These are phyloP conservation scores for Akabosia matsudoensis DNA, from an alignment of 1,140 invertebrate species.

Conservation along the genomic window DNA sequence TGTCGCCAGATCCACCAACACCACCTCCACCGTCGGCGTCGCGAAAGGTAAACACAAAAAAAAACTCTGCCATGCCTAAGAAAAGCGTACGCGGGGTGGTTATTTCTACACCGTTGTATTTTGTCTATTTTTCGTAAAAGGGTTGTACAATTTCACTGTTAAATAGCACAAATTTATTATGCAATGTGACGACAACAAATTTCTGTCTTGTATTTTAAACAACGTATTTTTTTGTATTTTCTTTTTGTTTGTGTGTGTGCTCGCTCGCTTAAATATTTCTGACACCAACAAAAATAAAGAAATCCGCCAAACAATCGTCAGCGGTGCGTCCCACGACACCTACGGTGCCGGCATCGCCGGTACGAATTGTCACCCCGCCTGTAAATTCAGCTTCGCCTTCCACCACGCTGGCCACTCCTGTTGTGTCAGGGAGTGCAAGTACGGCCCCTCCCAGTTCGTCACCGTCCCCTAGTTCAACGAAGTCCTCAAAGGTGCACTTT, in stretches of 20 bases:
- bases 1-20: not conserved
- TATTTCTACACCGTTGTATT: no score
- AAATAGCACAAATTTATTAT: not conserved
- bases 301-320: constrained; percentile 1
- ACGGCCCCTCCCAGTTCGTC: constrained; percentile 32
- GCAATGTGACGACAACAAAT: no score
- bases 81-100: no score
- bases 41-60: not conserved
- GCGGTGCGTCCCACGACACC: constrained; percentile 18
- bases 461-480: constrained; percentile 34
- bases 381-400: constrained; percentile 19
- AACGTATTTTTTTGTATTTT: constrained; percentile 12
- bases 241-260: not conserved
- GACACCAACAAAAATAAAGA: no score
- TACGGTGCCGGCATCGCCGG: constrained; percentile 14
- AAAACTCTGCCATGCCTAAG: no score
- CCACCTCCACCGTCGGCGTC: not conserved
- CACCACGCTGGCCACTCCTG: not conserved
- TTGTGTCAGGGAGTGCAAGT: not conserved
- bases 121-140: not conserved
- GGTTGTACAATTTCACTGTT: constrained; percentile 32
- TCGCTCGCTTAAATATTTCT: not conserved
- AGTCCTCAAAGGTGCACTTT: constrained; percentile 29
- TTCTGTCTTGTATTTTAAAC: no score
- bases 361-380: not conserved